Base-by-base conservation (phyloP, 2,797 vertebrate species). In the Eupleurogrammus muticus region DNA sequence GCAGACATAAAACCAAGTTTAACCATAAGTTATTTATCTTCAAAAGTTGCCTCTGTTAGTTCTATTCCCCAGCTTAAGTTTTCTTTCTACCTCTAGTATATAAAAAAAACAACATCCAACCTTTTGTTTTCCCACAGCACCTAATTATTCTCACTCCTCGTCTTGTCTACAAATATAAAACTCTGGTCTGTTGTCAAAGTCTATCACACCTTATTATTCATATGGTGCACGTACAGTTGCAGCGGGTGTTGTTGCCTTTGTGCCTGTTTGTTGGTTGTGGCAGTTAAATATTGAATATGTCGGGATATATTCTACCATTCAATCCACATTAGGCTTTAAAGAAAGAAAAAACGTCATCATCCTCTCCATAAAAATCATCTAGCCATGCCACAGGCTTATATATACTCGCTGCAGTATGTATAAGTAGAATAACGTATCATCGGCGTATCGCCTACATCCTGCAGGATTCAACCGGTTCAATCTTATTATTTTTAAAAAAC, bases 311-410 rank as follows among this genome's bases (percentile, higher is more conserved):
- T 50, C 8, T 16, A 23, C 23, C 32, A 65, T 9, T 36, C 16
- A 59, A 51, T 21, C 12, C 49, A 47, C 55, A 46, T 65, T 14
- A 28, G 2, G 44, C 40, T 28, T 66, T 5, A 50, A 40, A 68
- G 66, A 9, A 47, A 61, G 10, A 56, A 34, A 52, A 59, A 46
- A 14, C 47, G 19, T 66, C n/a, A 44, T 44, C 40, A 44, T 44
- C 71, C 73, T 87, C 21, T 63, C 44, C 79, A 84, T 83, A 7
- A 3, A 70, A 65, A 50, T 52, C 72, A 84, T 82, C 14, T 55
- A 53, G 6, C 14, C 72, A 76, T 77, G 42, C 23, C 55, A 57
- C 56, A n/a, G 19, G 16, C 74, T 84, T 84, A 81, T 79, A 85
- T 76, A 38, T 81, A 78, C 75, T 67, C 19, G 51, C 17, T 40